Conservation (phyloP, 2,888 invertebrate genomes). For the Aporophyla lueneburgensis region DNA sequence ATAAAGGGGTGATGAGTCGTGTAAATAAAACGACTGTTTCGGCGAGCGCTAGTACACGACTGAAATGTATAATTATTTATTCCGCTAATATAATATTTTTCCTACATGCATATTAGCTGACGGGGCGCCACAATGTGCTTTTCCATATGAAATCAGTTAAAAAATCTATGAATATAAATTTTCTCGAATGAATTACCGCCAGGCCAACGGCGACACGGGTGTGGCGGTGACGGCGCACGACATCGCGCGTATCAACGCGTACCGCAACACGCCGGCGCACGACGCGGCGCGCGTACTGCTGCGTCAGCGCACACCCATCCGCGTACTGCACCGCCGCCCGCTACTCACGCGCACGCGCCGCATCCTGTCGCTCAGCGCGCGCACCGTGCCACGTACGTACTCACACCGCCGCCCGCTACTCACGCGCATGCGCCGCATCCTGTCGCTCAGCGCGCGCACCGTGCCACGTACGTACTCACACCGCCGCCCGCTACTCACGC, state of each 20-base stretch:
- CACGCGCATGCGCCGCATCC: slow-evolving; percentile 92
- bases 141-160: no score
- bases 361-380: slow-evolving; percentile 91
- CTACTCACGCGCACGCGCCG: slow-evolving; percentile 92
- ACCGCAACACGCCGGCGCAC: slow-evolving; percentile 69
- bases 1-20: no score
- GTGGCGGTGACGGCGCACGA: slow-evolving; percentile 72
- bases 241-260: slow-evolving; percentile 87
- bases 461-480: slow-evolving; percentile 91
- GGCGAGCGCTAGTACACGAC: no score
- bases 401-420: slow-evolving; percentile 94
- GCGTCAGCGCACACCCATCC: slow-evolving; percentile 96
- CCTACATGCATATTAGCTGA: no score
- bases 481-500: slow-evolving; percentile 93
- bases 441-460: slow-evolving; percentile 89
- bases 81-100: no score
- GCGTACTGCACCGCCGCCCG: slow-evolving; percentile 97
- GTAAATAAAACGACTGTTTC: no score
- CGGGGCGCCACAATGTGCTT: no score
- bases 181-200: neutral
- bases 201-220: slow-evolving; percentile 19
- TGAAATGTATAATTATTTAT: no score
- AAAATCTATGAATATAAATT: no score
- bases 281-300: slow-evolving; percentile 90
- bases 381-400: slow-evolving; percentile 84